Base-by-base conservation (phyloP, 37 sponge, comb jelly and placozoan genomes). In the Ianthella basta region DNA sequence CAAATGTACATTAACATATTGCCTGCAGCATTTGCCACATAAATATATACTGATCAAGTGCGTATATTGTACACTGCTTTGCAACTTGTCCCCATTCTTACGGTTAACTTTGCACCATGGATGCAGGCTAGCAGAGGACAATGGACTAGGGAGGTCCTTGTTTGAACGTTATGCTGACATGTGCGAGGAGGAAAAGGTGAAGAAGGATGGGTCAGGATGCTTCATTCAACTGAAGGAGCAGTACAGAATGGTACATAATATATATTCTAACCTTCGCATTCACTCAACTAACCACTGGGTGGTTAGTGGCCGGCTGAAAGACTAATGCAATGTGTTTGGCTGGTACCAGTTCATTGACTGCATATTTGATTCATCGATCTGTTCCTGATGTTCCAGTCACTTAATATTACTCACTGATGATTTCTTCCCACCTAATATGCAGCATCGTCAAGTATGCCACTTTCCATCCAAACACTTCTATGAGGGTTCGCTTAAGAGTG, bases 91-190 rank as follows among this genome's bases (percentile, higher is more conserved):
- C n/a, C n/a, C n/a, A n/a, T n/a, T n/a, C 24, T 29, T 63, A 44
- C 50, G 8, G 8, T 44, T 44, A 44, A 10, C 50, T 44, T 44
- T 61, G n/a, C 14, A 27, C 63, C n/a, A 5, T 61, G n/a, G n/a
- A 10, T 35, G 70, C 34, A 69, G 70, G 70, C 54, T 73, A 23
- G 91, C 91, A 14, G 38, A 83, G 34, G 70, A 83, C 15, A 80
- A 59, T 60, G 87, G 91, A 0, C 80, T 91, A 39, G 87, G 87
- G 30, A 83, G 24, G 18, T 91, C 91, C 30, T 63, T 91, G n/a
- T 91, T 91, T 82, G 86, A 90, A 56, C 72, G 86, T 15, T 90
- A 90, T 82, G 86, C 80, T 12, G 60, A 68, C 21, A 35, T 5
- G 36, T 72, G 70, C 18, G 34, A 69, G 34, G 27, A 6, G 4